Evolutionary conservation across 2,888 invertebrate species (phyloP), one percentile per base, ranked within the genome.

Genomic region (Syrphus vitripennis): DNA sequence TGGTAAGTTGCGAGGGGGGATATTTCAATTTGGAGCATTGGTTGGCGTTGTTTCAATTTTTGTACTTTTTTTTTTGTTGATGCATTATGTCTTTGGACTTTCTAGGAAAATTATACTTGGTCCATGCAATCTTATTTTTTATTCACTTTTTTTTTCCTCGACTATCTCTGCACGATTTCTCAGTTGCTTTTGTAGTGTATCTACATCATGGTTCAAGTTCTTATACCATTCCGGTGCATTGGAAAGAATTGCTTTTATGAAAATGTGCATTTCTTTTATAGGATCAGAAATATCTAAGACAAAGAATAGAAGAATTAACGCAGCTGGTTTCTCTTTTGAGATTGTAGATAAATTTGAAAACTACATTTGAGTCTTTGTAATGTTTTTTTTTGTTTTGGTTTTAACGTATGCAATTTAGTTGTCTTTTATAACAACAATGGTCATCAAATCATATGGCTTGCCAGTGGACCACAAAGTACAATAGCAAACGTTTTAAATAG

Each of bases 111-210:
- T 59, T 65, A n/a, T n/a, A 12, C 34, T 59, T 50, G 21, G 21
- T 67, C 34, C 29, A 37, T 67, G 37, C 40, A 65, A 42, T 63
- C 34, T 63, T 53, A 26, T 65, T 69, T 59, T 26, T 24, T 61
- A 16, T 26, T 40, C 31, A 14, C 5, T 55, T 48, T 63, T 71
- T 71, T 65, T 14, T 24, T 6, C 26, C 24, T 50, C n/a, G 71
- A 82, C 77, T 83, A 83, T 83, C 72, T 83, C 37, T 3, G 74
- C 83, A 78, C 83, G 83, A 83, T 69, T 78, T 78, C 53, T 78
- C 37, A 59, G 78, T 78, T 77, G 69, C n/a, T n/a, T n/a, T 72
- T 76, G 59, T 70, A 21, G 71, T 59, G 34, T 29, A 24, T 21
- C 48, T 48, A 12, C 21, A 34, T 10, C 34, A 34, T 10, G 12